These are phyloP conservation scores for Amphipoea lucens DNA, from an alignment of 2,888 invertebrate species.

Conservation along the genomic window DNA sequence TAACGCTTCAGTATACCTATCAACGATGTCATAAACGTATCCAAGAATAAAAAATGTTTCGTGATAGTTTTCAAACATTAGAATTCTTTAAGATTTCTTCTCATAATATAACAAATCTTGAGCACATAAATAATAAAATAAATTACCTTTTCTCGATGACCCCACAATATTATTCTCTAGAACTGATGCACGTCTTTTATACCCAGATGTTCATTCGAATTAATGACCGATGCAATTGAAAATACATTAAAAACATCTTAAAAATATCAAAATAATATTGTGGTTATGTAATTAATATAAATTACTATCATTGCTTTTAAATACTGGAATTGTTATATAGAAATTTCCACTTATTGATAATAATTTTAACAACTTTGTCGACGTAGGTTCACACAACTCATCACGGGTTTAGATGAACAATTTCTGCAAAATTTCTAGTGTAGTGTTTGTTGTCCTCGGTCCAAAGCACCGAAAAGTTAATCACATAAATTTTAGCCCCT, in stretches of 20 bases:
- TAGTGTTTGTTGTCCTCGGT: too few relatives aligned
- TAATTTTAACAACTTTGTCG: neutral
- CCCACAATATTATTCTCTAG: neutral
- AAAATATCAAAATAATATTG: constrained; percentile 35
- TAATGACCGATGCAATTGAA: constrained; percentile 64
- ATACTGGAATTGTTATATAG: constrained; percentile 17
- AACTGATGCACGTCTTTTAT: constrained; percentile 43
- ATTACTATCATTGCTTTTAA: constrained; percentile 1
- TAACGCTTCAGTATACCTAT: neutral
- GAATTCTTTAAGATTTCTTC: neutral
- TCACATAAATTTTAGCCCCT: too few relatives aligned
- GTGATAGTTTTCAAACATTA: neutral
- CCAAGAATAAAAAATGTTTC: neutral
- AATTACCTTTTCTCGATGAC: constrained; percentile 41
- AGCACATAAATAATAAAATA: neutral
- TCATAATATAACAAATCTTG: neutral
- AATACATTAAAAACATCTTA: constrained; percentile 64
- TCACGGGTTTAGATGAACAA: neutral
- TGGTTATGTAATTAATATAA: constrained; percentile 28
- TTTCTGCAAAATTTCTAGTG: too few relatives aligned
- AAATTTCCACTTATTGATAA: constrained; percentile 45
- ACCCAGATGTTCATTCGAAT: constrained; percentile 14
- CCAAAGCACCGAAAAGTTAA: too few relatives aligned
- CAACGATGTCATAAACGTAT: neutral
- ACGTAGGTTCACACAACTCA: neutral